Evolutionary conservation across 2,797 vertebrate genomes (phyloP), one percentile per base, ranked within the genome.

Genomic region (Euphonia xanthogaster): DNA sequence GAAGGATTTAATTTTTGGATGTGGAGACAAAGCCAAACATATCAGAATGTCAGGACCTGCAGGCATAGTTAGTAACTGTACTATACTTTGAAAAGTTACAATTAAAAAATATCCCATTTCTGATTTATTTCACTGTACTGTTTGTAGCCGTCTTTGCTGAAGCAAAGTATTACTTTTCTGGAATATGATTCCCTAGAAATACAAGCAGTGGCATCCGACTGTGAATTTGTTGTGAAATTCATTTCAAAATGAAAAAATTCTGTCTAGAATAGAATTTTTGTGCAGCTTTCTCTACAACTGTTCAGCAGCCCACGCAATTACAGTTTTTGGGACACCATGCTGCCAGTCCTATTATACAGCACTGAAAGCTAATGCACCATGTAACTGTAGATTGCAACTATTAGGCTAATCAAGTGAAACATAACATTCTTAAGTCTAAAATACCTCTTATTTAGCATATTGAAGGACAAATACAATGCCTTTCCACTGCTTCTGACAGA

Each of bases 371-470:
- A 92, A 92, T 65, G 88, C 77, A 85, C 48, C 83, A 71, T 82
- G 28, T 87, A 97, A 95, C 93, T 85, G 93, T 82, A 92, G 86
- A 84, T 92, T 95, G 84, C 83, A 96, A 91, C 86, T 89, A 91
- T 89, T 90, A 94, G 83, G 67, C 93, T 96, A 96, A 97, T 96
- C 93, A 91, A 96, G 48, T 96, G 95, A 97, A 95, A 97, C 88
- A 86, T 86, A 97, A 95, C 88, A 97, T 89, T 93, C 84, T 74
- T 61, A 58, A 81, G 61, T 93, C 39, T 86, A 87, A 96, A 97
- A 94, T 82, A 85, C 66, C 73, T 91, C 67, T 92, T 93, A 91
- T 77, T 94, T 93, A 93, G 92, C 50, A 93, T 80, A 82, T 3
- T 89, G 92, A 97, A 93, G 88, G 84, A 89, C 67, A 93, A 86